Base-by-base conservation (phyloP, 2,797 vertebrate genomes). In the Acanthurus tractus region DNA sequence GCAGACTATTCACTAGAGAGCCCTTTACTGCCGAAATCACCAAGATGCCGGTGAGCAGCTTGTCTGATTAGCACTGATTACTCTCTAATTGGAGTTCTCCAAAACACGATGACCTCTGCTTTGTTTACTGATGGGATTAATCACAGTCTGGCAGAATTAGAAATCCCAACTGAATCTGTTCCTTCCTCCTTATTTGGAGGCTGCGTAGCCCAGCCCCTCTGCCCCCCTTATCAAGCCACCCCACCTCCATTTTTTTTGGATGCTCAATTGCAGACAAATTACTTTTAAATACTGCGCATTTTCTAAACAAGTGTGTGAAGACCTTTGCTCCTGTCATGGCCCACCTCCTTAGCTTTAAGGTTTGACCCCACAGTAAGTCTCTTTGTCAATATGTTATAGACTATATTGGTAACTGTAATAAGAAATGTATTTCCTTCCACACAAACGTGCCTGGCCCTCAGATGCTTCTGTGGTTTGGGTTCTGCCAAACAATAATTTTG, bases 111-210 rank as follows among this genome's bases (percentile, higher is more conserved):
- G 94, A 96, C 95, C 95, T 95, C 94, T 94, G 94, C 94, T 95
- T 96, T 95, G 94, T 96, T 96, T 95, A 95, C 92, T 95, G 93
- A 94, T 91, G 92, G 94, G 92, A 95, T 93, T 94, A 95, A 94
- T 95, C 85, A 87, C 86, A 93, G 84, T 84, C 93, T 91, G 86
- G 90, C 89, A 90, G 90, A 92, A 94, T 95, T 89, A 92, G 86
- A 91, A 95, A 92, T 94, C 92, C 92, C 92, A 76, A 77, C 78
- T 85, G 91, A 93, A 93, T 94, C 84, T 71, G 63, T 94, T 89
- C 80, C 69, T 88, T 87, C 70, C 88, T 94, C 91, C 78, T 93
- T 93, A 92, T 89, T 91, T 87, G 84, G 76, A 81, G 72, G 78
- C 76, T 70, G 74, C 46, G 15, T 56, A 46, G 66, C 65, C 80